These are phyloP conservation scores for Epistrophe eligans DNA, from an alignment of 2,888 invertebrate genomes.

Conservation along the genomic window DNA sequence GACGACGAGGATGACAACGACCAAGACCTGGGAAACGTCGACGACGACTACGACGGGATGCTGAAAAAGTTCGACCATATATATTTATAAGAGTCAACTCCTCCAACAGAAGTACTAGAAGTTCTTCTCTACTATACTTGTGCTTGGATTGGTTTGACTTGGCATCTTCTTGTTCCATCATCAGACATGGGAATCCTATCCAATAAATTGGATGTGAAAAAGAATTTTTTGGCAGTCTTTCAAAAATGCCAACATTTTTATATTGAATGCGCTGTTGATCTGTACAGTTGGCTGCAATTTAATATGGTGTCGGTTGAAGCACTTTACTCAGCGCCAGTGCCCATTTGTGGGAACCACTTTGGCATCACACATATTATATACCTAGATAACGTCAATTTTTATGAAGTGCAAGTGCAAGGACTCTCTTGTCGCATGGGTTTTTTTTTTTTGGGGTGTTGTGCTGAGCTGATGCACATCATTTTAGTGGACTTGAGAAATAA, in stretches of 20 bases:
- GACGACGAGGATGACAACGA: not conserved
- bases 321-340: slow-evolving; percentile 48
- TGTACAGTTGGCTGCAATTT: slow-evolving; percentile 65
- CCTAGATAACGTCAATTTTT: slow-evolving; percentile 58
- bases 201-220: slow-evolving; percentile 37
- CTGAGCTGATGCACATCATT: not conserved
- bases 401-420: slow-evolving; percentile 64
- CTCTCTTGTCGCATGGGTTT: slow-evolving; percentile 24
- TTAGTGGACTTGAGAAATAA: slow-evolving; percentile 9
- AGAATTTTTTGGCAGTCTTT: slow-evolving; percentile 68
- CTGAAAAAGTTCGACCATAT: slow-evolving; percentile 30
- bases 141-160: not conserved
- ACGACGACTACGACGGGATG: not conserved
- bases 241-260: slow-evolving; percentile 61
- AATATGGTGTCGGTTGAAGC: slow-evolving; percentile 56
- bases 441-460: slow-evolving; percentile 1
- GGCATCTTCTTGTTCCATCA: not conserved
- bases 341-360: slow-evolving; percentile 50
- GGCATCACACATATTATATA: slow-evolving; percentile 11
- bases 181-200: slow-evolving; percentile 13
- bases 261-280: slow-evolving; percentile 70
- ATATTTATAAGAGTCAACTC: not conserved
- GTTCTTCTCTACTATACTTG: not conserved
- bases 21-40: not conserved
- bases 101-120: slow-evolving; percentile 1